Conservation (phyloP, 2,888 invertebrate species). For the Stenchaetothrips biformis region DNA sequence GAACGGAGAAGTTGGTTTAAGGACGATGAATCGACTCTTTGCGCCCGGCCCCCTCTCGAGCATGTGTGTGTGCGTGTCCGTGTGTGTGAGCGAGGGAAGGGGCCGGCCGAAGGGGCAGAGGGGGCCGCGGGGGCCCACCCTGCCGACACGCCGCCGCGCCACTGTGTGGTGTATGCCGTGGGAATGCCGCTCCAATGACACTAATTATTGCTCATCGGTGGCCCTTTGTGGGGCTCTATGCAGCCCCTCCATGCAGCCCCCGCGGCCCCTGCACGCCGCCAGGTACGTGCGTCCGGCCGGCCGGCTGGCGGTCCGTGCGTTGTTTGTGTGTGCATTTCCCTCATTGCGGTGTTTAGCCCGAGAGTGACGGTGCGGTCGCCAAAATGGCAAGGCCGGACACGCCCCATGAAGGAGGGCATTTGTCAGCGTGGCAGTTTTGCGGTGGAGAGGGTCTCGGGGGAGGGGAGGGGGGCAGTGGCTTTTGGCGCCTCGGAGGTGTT, state of each 20-base stretch:
- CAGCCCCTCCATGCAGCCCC: background rate
- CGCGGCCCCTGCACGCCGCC: background rate
- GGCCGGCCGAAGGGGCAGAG: background rate
- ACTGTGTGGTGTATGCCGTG: background rate
- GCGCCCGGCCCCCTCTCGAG: background rate
- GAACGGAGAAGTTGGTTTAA: conserved; percentile 6
- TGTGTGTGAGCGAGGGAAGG: background rate
- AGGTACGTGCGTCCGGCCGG: background rate
- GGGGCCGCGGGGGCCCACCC: background rate
- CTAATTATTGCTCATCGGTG: background rate
- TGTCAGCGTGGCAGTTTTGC: background rate
- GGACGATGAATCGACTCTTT: conserved; percentile 23
- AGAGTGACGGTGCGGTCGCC: background rate
- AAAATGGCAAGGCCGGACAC: background rate
- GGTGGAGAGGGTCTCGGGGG: background rate
- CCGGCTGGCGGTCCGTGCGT: background rate
- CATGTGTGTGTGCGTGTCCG: background rate
- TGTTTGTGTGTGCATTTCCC: too few species aligned
- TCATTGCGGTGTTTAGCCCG: too few species aligned
- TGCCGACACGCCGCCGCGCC: background rate
- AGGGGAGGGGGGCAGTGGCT: background rate
- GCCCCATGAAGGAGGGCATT: background rate
- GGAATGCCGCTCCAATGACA: background rate
- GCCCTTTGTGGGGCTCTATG: too few species aligned
- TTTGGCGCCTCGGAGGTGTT: background rate